phyloP scores from a whole-genome alignment of 2,113 vertebrate species.

The Andinoacara biseriatus region DNA sequence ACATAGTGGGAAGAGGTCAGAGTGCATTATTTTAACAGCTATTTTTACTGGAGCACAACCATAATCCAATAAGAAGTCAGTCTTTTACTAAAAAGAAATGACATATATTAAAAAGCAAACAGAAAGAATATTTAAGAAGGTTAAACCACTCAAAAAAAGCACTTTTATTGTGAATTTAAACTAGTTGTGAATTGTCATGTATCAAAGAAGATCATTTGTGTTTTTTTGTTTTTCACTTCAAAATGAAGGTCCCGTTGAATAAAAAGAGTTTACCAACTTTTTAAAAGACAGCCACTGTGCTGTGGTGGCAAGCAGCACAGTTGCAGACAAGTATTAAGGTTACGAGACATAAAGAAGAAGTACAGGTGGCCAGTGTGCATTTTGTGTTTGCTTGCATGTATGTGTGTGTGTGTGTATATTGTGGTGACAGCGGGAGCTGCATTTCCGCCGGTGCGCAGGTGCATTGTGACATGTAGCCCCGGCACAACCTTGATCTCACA shows the following conservation, averaged over 20 bases:
- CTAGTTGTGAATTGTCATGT: neutral
- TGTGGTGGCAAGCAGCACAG: neutral
- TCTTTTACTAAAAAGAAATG: neutral
- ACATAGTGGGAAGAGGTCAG: neutral
- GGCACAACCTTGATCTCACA: slow-evolving; percentile 24
- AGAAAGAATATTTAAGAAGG: neutral
- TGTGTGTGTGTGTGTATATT: slow-evolving; percentile 15
- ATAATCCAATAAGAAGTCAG: neutral
- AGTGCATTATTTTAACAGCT: neutral
- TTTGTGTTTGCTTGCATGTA: slow-evolving; percentile 8
- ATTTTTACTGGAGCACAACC: neutral
- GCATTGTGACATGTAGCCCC: slow-evolving; percentile 46
- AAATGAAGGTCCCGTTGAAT: neutral
- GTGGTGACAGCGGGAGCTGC: slow-evolving; percentile 39
- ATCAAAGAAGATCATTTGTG: neutral
- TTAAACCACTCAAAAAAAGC: neutral
- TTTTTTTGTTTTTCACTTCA: neutral
- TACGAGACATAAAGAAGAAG: slow-evolving; percentile 15
- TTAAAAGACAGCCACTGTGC: neutral
- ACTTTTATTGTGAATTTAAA: neutral
- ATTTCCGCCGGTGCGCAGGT: slow-evolving; percentile 69
- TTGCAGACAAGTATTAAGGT: slow-evolving; percentile 20
- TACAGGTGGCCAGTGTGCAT: slow-evolving; percentile 48
- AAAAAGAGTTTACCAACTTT: neutral
- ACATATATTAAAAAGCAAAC: neutral